Evolutionary conservation across 2,113 vertebrate genomes (phyloP).

Genomic region (Eubucco bourcierii): DNA sequence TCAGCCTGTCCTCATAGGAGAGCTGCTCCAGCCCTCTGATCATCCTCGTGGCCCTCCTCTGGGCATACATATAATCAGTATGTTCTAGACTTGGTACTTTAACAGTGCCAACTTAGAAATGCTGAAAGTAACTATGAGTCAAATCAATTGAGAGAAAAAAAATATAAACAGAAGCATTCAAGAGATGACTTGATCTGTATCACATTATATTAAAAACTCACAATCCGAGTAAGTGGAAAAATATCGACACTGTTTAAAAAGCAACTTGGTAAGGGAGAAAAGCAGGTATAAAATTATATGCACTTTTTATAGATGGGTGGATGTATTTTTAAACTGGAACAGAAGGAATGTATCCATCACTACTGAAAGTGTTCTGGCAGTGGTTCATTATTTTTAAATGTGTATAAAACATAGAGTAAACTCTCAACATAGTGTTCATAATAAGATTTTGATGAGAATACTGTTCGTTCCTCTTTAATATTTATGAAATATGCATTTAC

Average conservation of each 20-base stretch:
- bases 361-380: not conserved
- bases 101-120: not conserved
- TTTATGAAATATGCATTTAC: constrained; percentile 59
- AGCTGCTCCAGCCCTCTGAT: too few relatives aligned
- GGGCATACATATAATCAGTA: not conserved
- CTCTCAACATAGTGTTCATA: not conserved
- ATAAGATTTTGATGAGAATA: constrained; percentile 49
- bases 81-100: not conserved
- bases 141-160: not conserved
- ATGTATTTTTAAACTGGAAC: not conserved
- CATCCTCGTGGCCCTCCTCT: too few relatives aligned
- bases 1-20: too few relatives aligned
- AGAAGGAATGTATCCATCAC: not conserved
- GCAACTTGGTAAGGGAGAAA: not conserved
- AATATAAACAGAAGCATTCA: not conserved
- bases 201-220: not conserved
- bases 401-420: constrained; percentile 36
- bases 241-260: not conserved
- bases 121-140: not conserved
- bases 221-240: not conserved
- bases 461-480: constrained; percentile 45
- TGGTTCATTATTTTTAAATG: constrained; percentile 40
- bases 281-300: not conserved
- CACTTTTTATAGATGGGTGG: not conserved
- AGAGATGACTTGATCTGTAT: not conserved